A percentile compares a stretch with the other conserved stretches of the same genome.
Conservation (phyloP, 35 echinoderm and acorn worm species). For the Stichopus chloronotus region DNA sequence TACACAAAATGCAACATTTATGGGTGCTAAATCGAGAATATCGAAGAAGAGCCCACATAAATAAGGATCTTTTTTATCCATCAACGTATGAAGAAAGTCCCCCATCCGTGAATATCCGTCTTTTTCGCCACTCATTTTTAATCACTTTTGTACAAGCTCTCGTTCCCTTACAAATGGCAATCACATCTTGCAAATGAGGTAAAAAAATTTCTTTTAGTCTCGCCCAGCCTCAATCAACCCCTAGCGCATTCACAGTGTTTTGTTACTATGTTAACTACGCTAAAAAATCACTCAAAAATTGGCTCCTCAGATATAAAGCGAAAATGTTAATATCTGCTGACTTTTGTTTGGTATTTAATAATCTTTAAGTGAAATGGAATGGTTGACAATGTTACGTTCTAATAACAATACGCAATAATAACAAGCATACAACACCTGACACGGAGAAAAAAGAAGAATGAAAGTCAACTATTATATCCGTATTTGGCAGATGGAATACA, state of each 20-base stretch:
- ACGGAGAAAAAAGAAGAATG: no score
- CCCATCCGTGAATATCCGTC: no score
- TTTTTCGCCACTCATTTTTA: neutral
- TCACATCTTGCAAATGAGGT: conserved; percentile 19
- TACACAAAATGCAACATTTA: no score
- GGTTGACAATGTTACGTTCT: neutral
- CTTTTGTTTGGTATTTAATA: neutral
- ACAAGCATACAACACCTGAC: no score
- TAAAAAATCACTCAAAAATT: conserved; percentile 1
- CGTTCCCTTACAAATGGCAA: neutral
- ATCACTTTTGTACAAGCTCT: neutral
- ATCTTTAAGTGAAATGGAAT: neutral
- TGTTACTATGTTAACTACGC: conserved; percentile 13
- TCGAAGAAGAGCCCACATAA: no score
- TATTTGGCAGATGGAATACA: no score
- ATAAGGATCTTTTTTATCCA: no score
- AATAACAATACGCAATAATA: no score
- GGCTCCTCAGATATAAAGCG: neutral
- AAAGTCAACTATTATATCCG: no score
- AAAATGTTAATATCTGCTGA: conserved; percentile 1
- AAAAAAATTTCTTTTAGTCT: conserved; percentile 1
- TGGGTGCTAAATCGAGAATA: no score
- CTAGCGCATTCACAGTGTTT: neutral
- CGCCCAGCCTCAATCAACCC: conserved; percentile 6
- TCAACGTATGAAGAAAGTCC: no score